Evolutionary conservation across 2,797 vertebrate species (phyloP).

Genomic region (Pangasius djambal): DNA sequence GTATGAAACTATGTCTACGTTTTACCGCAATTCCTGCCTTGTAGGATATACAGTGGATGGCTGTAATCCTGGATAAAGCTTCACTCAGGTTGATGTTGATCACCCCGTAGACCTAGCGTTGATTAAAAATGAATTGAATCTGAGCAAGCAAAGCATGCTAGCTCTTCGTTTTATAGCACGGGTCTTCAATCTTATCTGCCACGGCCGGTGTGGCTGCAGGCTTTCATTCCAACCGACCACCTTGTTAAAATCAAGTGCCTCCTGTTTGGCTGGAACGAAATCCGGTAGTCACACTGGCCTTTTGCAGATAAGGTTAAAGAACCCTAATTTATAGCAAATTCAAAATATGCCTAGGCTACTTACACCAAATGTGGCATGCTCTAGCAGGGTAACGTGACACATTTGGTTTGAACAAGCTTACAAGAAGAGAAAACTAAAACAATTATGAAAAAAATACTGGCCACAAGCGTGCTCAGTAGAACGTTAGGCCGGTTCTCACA

Average conservation of each 20-base stretch:
- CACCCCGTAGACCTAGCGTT: background rate
- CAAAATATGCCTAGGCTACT: background rate
- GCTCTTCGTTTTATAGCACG: background rate
- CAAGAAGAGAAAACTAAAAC: background rate
- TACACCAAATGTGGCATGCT: background rate
- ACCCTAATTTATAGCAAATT: background rate
- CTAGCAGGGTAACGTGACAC: background rate
- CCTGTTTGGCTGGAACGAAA: background rate
- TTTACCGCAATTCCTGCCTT: background rate
- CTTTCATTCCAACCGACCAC: background rate
- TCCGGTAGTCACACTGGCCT: background rate
- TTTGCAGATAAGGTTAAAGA: background rate
- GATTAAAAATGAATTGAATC: background rate
- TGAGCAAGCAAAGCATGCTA: background rate
- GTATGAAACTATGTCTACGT: background rate
- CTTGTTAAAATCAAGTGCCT: background rate
- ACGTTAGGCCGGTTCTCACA: background rate
- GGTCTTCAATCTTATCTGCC: background rate
- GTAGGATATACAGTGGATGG: background rate
- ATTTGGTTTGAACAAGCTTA: background rate
- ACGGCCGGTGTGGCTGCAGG: background rate
- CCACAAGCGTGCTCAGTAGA: background rate
- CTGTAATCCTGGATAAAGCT: background rate
- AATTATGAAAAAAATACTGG: background rate
- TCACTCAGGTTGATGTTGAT: background rate